phyloP scores from a whole-genome alignment of 2,888 invertebrate genomes.

The Neria commutata region DNA sequence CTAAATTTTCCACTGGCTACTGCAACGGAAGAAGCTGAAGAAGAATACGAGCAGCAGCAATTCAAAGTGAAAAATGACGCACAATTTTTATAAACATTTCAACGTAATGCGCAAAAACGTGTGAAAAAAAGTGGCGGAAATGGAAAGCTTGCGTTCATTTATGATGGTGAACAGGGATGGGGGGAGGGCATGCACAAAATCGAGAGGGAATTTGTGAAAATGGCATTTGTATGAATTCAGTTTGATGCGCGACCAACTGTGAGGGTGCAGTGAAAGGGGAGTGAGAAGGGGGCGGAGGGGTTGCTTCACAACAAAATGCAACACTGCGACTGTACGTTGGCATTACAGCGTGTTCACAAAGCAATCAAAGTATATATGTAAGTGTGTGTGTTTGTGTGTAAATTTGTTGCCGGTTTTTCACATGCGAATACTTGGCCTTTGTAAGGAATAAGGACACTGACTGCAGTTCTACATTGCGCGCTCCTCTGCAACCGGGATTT shows the following conservation, averaged over 20 bases:
- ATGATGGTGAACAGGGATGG: neutral
- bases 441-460: conserved; percentile 39
- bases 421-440: conserved; percentile 33
- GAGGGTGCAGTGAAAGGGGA: no score
- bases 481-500: conserved; percentile 1
- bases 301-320: neutral
- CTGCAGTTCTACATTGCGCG: neutral
- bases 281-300: no score
- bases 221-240: neutral
- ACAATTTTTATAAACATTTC: no score
- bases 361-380: conserved; percentile 5
- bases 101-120: no score
- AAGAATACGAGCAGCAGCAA: no score
- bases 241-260: conserved; percentile 18
- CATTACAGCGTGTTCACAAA: neutral
- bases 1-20: no score
- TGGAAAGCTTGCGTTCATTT: no score
- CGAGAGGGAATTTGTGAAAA: neutral
- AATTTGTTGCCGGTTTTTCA: no score
- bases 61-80: no score
- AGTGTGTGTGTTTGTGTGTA: conserved; percentile 8
- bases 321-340: neutral
- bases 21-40: neutral
- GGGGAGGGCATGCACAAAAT: neutral
- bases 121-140: no score